Conservation (phyloP, 2,113 vertebrate genomes). For the Channa argus region DNA sequence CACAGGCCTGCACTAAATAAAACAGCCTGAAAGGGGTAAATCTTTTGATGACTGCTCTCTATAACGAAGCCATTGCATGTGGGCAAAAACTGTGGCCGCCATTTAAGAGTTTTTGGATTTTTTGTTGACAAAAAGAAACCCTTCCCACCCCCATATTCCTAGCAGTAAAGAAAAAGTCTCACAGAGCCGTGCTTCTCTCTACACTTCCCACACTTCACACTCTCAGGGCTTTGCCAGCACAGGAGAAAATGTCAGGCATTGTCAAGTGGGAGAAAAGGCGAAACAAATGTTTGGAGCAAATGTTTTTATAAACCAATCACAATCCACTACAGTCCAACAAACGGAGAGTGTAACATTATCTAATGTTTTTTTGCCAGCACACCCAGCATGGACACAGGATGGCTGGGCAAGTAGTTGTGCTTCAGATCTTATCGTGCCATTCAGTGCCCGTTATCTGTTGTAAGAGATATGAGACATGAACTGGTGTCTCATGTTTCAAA, state of each 20-base stretch:
- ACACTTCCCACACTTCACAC: slow-evolving; percentile 73
- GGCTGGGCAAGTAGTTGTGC: slow-evolving; percentile 36
- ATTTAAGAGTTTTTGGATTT: slow-evolving; percentile 48
- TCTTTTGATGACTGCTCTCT: slow-evolving; percentile 56
- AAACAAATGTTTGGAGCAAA: slow-evolving; percentile 66
- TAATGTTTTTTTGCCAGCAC: slow-evolving; percentile 50
- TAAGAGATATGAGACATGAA: too few relatives aligned
- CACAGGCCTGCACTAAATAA: slow-evolving; percentile 57
- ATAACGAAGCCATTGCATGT: slow-evolving; percentile 32
- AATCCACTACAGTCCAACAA: slow-evolving; percentile 45
- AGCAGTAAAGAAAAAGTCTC: slow-evolving; percentile 57
- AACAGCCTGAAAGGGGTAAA: slow-evolving; percentile 37
- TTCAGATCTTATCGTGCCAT: background rate
- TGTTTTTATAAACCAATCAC: slow-evolving; percentile 61
- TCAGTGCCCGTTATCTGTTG: too few relatives aligned
- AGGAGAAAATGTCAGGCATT: slow-evolving; percentile 68
- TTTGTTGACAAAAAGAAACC: slow-evolving; percentile 48
- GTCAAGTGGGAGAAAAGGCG: slow-evolving; percentile 71
- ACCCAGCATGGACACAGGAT: slow-evolving; percentile 40
- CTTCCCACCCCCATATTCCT: slow-evolving; percentile 56
- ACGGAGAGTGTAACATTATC: slow-evolving; percentile 46
- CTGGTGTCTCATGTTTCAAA: too few relatives aligned
- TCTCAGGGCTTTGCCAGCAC: slow-evolving; percentile 55
- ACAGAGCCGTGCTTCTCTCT: slow-evolving; percentile 61
- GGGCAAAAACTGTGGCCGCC: slow-evolving; percentile 40